Evolutionary conservation across 23 tunicate genomes (phyloP), one percentile per base, ranked within the genome.

Genomic region (Styela clava): DNA sequence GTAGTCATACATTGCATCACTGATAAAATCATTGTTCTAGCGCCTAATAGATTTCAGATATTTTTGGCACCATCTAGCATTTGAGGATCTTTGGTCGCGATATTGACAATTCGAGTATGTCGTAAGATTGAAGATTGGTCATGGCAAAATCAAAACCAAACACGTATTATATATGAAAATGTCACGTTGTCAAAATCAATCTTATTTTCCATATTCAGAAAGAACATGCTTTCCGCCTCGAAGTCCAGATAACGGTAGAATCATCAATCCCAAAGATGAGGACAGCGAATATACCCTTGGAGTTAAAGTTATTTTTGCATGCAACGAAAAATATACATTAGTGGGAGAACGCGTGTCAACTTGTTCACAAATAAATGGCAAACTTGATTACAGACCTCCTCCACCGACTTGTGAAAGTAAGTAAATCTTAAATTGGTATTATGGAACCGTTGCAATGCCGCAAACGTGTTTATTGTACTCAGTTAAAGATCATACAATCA

Each of bases 331-430:
- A 22, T 79, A 61, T 33, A 34, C 9, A 28, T 22, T 79, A 26
- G 83, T 62, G 1, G 83, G 83, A 2, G 72, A 64, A 33, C 24
- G 27, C 9, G 36, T 62, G 33, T 65, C 69, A 5, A 79, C 44
- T 34, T 79, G 83, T 34, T 24, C 28, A 44, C 20, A 29, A 32
- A 34, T n/a, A 2, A 69, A 69, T 2, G 51, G 28, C 7, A 28
- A 65, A 69, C 69, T 65, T 2, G 62, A 34, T 34, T 26, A 61
- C 25, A 35, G 63, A 64, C 83, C 77, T 3, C 34, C 7, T 21
- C 34, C 77, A 28, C 77, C 83, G 23, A 34, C 73, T 21, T 79
- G 83, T 44, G 83, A 79, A 79, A 65, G 83, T 79, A 79, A 33
- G 37, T 26, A 24, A 34, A 34, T 69, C n/a, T 69, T 69, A 31